Conservation (phyloP, 2,113 vertebrate genomes). For the Myrmecophaga tridactyla region DNA sequence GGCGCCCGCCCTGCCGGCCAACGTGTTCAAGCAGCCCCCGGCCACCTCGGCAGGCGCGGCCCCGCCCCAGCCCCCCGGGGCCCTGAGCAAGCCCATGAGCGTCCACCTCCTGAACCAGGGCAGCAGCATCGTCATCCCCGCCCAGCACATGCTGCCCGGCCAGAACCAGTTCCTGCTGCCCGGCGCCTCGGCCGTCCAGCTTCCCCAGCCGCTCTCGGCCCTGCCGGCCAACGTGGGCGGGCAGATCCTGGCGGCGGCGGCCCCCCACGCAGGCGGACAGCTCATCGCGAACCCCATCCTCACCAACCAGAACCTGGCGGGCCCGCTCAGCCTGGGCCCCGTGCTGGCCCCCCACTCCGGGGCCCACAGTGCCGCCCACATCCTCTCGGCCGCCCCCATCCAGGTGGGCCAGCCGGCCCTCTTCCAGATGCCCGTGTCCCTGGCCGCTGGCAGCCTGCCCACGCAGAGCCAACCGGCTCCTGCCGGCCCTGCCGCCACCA, state of each 20-base stretch:
- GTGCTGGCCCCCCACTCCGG: conserved; percentile 89
- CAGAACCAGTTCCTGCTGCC: conserved; percentile 95
- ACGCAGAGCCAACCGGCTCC: conserved; percentile 84
- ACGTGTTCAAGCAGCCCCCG: conserved; percentile 83
- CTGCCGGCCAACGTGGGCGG: conserved; percentile 88
- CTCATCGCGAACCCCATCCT: conserved; percentile 94
- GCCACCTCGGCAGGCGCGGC: conserved; percentile 36
- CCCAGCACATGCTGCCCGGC: conserved; percentile 88
- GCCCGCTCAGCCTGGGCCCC: conserved; percentile 90
- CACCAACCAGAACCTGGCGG: conserved; percentile 89
- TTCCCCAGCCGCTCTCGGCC: conserved; percentile 84
- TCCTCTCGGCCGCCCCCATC: conserved; percentile 91
- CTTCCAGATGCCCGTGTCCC: conserved; percentile 95
- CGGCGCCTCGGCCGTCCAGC: conserved; percentile 73
- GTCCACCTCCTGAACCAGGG: conserved; percentile 94
- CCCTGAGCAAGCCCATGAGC: conserved; percentile 92
- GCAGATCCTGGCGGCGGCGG: conserved; percentile 89
- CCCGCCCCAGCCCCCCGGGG: conserved; percentile 81
- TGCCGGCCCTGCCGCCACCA: conserved; percentile 68
- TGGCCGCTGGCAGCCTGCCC: conserved; percentile 84
- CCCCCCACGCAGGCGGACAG: conserved; percentile 88
- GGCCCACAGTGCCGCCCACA: conserved; percentile 90
- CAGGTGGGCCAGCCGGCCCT: conserved; percentile 91
- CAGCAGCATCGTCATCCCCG: conserved; percentile 95
- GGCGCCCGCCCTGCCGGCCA: conserved; percentile 85